A percentile compares a stretch with the other conserved stretches of the same genome.
Conservation (phyloP, 2,888 invertebrate genomes). For the Dioctria linearis region DNA sequence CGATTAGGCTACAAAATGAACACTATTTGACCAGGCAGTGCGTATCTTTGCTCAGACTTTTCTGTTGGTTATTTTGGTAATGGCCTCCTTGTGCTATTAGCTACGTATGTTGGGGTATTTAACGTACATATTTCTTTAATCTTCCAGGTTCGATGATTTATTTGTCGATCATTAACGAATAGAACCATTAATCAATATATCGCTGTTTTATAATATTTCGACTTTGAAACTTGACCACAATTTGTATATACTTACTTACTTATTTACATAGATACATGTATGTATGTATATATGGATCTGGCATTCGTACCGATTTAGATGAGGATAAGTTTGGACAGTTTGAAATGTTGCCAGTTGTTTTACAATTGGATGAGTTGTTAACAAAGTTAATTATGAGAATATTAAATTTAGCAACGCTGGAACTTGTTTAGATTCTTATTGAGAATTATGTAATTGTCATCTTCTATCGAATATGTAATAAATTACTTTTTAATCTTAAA, state of each 20-base stretch:
- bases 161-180: conserved; percentile 45
- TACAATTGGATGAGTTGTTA: conserved; percentile 7
- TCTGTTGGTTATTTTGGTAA: conserved; percentile 22
- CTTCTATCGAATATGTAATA: no score
- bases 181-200: conserved; percentile 50
- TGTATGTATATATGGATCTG: not conserved
- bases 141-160: conserved; percentile 33
- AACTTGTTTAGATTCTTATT: conserved; percentile 32
- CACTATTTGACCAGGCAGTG: not conserved
- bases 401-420: not conserved
- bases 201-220: conserved; percentile 33
- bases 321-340: not conserved
- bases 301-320: no score
- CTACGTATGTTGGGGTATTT: conserved; percentile 6
- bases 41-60: conserved; percentile 34
- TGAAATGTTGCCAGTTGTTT: conserved; percentile 12
- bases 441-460: conserved; percentile 8
- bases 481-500: no score
- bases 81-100: conserved; percentile 10
- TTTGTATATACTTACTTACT: conserved; percentile 1
- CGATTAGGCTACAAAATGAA: conserved; percentile 21
- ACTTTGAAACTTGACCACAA: conserved; percentile 18
- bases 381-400: not conserved
- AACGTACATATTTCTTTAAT: conserved; percentile 33
- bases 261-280: not conserved